Conservation (phyloP, 1,140 invertebrate genomes). For the Penaeus japonicus region DNA sequence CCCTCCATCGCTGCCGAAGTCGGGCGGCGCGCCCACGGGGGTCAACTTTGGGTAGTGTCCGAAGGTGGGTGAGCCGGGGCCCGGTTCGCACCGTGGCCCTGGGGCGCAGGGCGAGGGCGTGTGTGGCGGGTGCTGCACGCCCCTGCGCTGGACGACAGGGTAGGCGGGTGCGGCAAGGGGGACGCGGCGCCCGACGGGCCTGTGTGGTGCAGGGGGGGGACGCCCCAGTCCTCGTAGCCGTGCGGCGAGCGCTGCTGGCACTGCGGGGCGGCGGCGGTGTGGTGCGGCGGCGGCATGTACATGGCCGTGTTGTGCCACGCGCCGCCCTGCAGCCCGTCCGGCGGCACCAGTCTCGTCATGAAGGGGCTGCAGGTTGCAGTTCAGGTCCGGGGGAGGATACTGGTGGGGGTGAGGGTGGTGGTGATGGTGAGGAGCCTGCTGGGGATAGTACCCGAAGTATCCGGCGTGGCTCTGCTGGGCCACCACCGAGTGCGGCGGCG, state of each 20-base stretch:
- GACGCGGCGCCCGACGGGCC: neutral
- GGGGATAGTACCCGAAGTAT: constrained; percentile 36
- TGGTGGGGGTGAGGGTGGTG: constrained; percentile 33
- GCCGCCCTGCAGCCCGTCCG: constrained; percentile 20
- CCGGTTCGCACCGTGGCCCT: neutral
- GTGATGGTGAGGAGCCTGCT: constrained; percentile 8
- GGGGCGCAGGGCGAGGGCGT: constrained; percentile 36
- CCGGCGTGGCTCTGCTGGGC: constrained; percentile 32
- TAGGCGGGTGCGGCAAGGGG: constrained; percentile 1
- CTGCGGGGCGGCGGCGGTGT: constrained; percentile 14
- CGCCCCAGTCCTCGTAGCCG: constrained; percentile 33
- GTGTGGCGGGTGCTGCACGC: constrained; percentile 27
- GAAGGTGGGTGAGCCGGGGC: constrained; percentile 1
- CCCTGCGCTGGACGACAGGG: neutral
- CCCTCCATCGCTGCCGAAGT: constrained; percentile 17
- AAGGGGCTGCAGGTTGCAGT: constrained; percentile 47
- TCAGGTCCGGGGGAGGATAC: constrained; percentile 36
- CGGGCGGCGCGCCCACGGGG: neutral
- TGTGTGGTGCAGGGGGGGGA: constrained; percentile 15
- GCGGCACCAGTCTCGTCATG: constrained; percentile 11
- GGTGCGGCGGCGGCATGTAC: constrained; percentile 28
- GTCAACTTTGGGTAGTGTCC: neutral
- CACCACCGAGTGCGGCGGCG: constrained; percentile 24
- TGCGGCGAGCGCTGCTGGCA: constrained; percentile 27
- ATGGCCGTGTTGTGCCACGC: constrained; percentile 39